Evolutionary conservation across 2,797 vertebrate genomes (phyloP), one percentile per base, ranked within the genome.

Genomic region (Podarcis lilfordi): DNA sequence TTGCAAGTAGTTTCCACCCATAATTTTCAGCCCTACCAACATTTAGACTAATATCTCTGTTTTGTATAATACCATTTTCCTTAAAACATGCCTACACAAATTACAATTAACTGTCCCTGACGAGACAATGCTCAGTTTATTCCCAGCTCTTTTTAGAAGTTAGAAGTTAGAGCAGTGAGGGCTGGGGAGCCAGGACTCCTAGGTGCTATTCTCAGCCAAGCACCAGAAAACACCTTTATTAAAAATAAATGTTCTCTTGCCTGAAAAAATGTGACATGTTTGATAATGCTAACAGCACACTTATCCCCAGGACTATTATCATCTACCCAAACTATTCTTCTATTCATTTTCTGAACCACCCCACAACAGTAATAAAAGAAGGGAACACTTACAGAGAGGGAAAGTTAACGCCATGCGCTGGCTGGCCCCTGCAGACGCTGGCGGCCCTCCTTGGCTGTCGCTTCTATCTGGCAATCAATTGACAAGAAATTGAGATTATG

Each of bases 381-480:
- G 90, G 92, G 86, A 55, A 92, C 93, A 96, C 95, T 96, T 96
- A 96, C 95, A 95, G 95, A 96, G 95, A 93, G 95, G 95, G 88
- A 96, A 94, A 91, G 95, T 96, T 96, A 96, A 96, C 91, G 95
- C 91, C 95, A 96, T 96, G 94, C 94, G 95, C 94, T 96, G 95
- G 95, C 94, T 95, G 95, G 95, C 91, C 93, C 93, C 94, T 90
- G 94, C 93, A 95, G 95, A 96, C 88, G 93, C 94, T 90, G 94
- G 95, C 89, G 95, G 93, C 95, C 94, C 95, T 95, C 95, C 94
- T 95, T 96, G 95, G 95, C 92, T 96, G 95, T 96, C 92, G 94
- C 95, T 96, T 96, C 95, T 96, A 95, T 96, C 95, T 96, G 95
- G 95, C 95, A 96, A 96, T 96, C 93, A 96, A 96, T 95, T 92